These are phyloP conservation scores for Andrena hattorfiana DNA, from an alignment of 2,888 invertebrate genomes.

Conservation along the genomic window DNA sequence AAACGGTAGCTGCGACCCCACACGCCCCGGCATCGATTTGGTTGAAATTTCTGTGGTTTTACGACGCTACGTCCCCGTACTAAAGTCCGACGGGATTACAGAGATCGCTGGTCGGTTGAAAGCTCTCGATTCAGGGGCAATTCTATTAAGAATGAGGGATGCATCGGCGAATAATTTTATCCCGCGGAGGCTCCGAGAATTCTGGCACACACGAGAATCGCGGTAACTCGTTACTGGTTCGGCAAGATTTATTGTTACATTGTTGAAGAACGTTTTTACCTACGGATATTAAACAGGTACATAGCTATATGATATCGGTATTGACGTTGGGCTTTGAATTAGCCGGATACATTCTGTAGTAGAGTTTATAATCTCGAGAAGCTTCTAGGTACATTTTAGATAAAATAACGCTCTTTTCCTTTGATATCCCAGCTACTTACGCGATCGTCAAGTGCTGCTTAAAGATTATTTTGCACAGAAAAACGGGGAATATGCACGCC, in stretches of 20 bases:
- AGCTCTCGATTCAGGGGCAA: constrained; percentile 54
- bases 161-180: constrained; percentile 50
- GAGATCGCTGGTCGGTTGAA: constrained; percentile 1
- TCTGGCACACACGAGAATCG: constrained; percentile 22
- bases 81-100: constrained; percentile 30
- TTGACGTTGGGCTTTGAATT: no score
- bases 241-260: constrained; percentile 59
- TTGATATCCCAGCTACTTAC: no score
- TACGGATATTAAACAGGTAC: neutral
- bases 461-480: neutral
- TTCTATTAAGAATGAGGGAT: constrained; percentile 59
- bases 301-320: no score
- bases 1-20: constrained; percentile 27
- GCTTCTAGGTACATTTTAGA: no score
- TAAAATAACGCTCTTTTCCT: no score
- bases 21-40: constrained; percentile 1
- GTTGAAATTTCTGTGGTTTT: constrained; percentile 28
- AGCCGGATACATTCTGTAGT: no score
- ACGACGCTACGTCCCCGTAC: neutral
- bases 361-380: no score
- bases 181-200: constrained; percentile 21
- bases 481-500: neutral
- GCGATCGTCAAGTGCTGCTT: neutral
- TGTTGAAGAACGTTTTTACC: constrained; percentile 6
- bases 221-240: constrained; percentile 52